Base-by-base conservation (phyloP, 2,113 vertebrate genomes). In the Oncorhynchus kisutch region DNA sequence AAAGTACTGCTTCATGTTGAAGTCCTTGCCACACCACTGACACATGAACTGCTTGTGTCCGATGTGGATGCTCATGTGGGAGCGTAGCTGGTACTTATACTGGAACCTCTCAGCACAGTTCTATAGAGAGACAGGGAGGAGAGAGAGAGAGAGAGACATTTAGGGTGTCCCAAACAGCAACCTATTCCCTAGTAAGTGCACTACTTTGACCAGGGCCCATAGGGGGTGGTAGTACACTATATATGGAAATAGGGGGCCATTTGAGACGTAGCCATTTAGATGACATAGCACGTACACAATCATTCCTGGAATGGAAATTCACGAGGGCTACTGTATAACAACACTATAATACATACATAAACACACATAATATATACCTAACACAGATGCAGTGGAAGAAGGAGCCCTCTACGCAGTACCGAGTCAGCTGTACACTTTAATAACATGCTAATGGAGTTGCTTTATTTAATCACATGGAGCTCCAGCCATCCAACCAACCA, bases 1-100 rank as follows among this genome's bases (percentile, higher is more conserved):
- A 22, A 99, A 99, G 93, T 99, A 99, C 94, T 99, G 97, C 80
- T 99, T 99, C 97, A 99, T 99, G 93, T 97, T 99, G 93, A 99
- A 99, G 89, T 99, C 97, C 89, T 99, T 99, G 89, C 97, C 97
- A 2, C 97, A 99, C 96, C 97, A 99, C 90, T 99, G 97, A 92
- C 97, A 99, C 97, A 98, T 99, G 92, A 99, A 98, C 94, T 98
- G 96, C 34, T 98, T 98, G 93, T 98, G 96, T 76, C 97, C 97
- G 2, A 99, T 97, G 92, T 99, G 97, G 83, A 99, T 97, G 92
- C 96, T 98, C 97, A 98, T 99, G 92, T 99, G 97, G 68, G 97
- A 98, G 67, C 96, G 96, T 51, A 99, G 96, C 92, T 99, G 97
- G 90, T 99, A 99, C 91, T 98, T 98, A 93, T 99, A 99, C 85